A percentile compares a stretch with the other conserved stretches of the same genome.
Conservation (phyloP, 2,888 invertebrate species). For the Malthinus seriepunctatus region DNA sequence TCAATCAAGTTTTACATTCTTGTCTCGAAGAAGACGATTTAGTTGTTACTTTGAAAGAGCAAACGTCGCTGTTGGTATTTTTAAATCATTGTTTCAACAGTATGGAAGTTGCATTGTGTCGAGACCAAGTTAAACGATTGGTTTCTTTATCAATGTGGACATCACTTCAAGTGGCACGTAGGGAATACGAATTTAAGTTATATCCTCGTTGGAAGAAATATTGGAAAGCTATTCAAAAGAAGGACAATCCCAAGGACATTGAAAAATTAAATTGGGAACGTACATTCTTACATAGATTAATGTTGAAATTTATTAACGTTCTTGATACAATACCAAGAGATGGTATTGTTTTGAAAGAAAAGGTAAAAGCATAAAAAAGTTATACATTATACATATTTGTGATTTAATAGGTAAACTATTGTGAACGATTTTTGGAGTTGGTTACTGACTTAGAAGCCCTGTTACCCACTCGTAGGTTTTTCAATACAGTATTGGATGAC, state of each 20-base stretch:
- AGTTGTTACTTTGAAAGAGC: constrained; percentile 67
- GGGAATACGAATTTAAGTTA: constrained; percentile 83
- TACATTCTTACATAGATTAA: constrained; percentile 80
- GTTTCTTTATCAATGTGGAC: constrained; percentile 95
- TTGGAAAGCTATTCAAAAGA: constrained; percentile 88
- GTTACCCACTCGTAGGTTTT: constrained; percentile 93
- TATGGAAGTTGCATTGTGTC: constrained; percentile 92
- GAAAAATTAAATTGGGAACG: constrained; percentile 83
- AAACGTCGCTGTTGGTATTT: constrained; percentile 87
- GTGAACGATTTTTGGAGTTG: constrained; percentile 94
- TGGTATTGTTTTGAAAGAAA: constrained; percentile 62
- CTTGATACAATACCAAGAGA: constrained; percentile 73
- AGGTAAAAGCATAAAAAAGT: constrained; percentile 50
- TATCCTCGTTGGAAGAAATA: constrained; percentile 91
- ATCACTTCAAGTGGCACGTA: constrained; percentile 79
- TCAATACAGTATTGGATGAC: constrained; percentile 95
- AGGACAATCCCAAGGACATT: constrained; percentile 71
- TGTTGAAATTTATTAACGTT: constrained; percentile 84
- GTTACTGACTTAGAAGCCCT: constrained; percentile 95
- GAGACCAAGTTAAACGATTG: constrained; percentile 86
- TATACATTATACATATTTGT: neutral
- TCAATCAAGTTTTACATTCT: constrained; percentile 77
- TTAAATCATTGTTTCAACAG: constrained; percentile 97
- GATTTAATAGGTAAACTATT: constrained; percentile 69
- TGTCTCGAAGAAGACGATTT: constrained; percentile 66